Evolutionary conservation across 2,888 invertebrate genomes (phyloP).

Genomic region (Amblyjoppa fuscipennis): DNA sequence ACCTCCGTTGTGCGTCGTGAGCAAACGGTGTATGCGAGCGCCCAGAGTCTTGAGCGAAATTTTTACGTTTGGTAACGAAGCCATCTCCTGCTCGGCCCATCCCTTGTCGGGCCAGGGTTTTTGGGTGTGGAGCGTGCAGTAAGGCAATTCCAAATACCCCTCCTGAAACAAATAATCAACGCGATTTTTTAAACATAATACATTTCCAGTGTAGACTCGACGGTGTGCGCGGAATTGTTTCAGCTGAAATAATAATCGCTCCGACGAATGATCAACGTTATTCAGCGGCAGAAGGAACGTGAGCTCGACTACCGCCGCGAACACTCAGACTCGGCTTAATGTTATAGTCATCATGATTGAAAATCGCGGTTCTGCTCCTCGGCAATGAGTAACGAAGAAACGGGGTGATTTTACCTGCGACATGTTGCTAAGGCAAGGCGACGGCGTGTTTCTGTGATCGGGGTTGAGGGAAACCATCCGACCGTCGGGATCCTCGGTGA

Average conservation of each 20-base stretch:
- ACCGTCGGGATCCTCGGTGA: conserved; percentile 90
- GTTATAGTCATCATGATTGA: conserved; percentile 74
- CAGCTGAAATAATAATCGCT: conserved; percentile 75
- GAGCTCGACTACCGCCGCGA: conserved; percentile 77
- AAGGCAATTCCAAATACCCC: conserved; percentile 87
- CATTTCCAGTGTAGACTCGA: background rate
- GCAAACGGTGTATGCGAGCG: conserved; percentile 88
- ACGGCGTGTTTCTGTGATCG: conserved; percentile 88
- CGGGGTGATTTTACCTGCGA: conserved; percentile 75
- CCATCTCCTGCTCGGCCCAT: conserved; percentile 91
- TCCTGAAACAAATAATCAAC: conserved; percentile 77
- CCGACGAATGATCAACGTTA: conserved; percentile 77
- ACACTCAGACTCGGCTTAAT: conserved; percentile 82
- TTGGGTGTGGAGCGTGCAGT: conserved; percentile 89
- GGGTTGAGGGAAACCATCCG: conserved; percentile 90
- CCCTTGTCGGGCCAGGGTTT: conserved; percentile 88
- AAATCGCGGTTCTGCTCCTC: background rate
- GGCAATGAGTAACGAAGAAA: background rate
- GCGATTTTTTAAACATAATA: background rate
- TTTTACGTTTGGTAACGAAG: conserved; percentile 88
- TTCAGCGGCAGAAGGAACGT: conserved; percentile 76
- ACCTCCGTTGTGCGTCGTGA: conserved; percentile 91
- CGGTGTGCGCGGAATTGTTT: conserved; percentile 9
- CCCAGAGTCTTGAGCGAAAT: conserved; percentile 88
- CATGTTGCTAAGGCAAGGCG: conserved; percentile 84